These are phyloP conservation scores for Exaiptasia diaphana DNA, from an alignment of 64 coral and sea anemone genomes.

Conservation along the genomic window DNA sequence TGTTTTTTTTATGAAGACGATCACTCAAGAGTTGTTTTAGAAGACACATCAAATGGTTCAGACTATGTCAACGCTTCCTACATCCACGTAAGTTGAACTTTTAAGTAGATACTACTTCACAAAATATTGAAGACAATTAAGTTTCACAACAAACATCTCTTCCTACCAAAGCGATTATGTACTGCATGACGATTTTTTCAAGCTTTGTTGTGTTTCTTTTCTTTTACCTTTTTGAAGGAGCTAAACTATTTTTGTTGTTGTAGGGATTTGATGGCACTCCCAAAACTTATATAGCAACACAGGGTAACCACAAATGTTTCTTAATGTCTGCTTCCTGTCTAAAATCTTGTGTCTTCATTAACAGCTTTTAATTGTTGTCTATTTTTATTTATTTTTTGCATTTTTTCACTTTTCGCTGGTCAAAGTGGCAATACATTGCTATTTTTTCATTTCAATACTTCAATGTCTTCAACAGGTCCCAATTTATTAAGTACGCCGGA, in stretches of 20 bases:
- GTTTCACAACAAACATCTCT: too few species aligned
- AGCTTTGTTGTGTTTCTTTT: too few species aligned
- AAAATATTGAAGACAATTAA: too few species aligned
- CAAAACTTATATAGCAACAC: conserved; percentile 39
- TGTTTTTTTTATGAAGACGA: too few species aligned
- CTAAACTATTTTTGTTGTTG: not conserved
- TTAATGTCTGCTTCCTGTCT: too few species aligned
- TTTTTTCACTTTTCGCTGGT: not conserved
- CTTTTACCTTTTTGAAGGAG: too few species aligned
- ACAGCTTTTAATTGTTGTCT: not conserved
- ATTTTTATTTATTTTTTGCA: not conserved
- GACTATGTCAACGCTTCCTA: conserved; percentile 66
- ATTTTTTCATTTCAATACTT: not conserved
- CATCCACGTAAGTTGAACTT: conserved; percentile 41
- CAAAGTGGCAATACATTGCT: not conserved
- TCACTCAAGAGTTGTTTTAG: conserved; percentile 44
- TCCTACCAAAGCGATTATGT: too few species aligned
- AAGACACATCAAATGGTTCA: not conserved
- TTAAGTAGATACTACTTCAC: too few species aligned
- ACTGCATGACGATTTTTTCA: too few species aligned
- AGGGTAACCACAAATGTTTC: too few species aligned
- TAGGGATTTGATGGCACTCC: conserved; percentile 51
- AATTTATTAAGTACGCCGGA: not conserved
- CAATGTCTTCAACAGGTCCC: conserved; percentile 8
- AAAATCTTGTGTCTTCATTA: not conserved